Base-by-base conservation (phyloP, 2,888 invertebrate species). In the Crematogaster levior region DNA sequence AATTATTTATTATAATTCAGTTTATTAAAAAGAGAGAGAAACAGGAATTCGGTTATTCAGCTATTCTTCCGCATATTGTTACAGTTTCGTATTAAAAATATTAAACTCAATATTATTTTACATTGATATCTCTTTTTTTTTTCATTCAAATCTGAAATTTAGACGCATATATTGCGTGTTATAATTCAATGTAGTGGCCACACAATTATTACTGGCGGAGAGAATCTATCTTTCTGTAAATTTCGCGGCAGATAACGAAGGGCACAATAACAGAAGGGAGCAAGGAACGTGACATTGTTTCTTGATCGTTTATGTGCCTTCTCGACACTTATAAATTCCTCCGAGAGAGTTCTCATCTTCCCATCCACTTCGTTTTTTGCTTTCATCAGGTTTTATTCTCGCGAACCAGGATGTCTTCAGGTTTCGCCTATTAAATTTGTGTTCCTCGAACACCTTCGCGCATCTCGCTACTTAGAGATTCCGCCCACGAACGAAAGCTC, bases 381-480 rank as follows among this genome's bases (percentile, higher is more conserved):
- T 68, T 81, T 68, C 63, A 70, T 66, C 81, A 58, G 81, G 51
- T 72, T 77, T 83, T 82, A 82, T 72, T 51, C 60, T 60, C 51
- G 72, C 73, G 68, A 46, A 15, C 51, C 82, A 24, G 48, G 58
- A 56, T 56, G 53, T 74, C 65, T 79, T 80, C 84, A 77, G 77
- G 79, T 79, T 84, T 56, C 79, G 61, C 60, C 83, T 83, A 84
- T 84, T 84, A 83, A 85, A 85, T 85, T 85, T 79, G 66, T 56
- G 56, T 65, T 21, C 21, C 37, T 30, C 79, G 63, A 56, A 81
- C 51, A 75, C 24, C 51, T 70, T 79, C 73, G 40, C 84, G 79
- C 21, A 46, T 63, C 24, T 72, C n/a, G 34, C 70, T 68, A 48
- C 82, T 85, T 53, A 53, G 21, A 58, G 72, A 85, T 84, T 85